phyloP scores from a whole-genome alignment of 2,113 vertebrate genomes.

The Micromys minutus region DNA sequence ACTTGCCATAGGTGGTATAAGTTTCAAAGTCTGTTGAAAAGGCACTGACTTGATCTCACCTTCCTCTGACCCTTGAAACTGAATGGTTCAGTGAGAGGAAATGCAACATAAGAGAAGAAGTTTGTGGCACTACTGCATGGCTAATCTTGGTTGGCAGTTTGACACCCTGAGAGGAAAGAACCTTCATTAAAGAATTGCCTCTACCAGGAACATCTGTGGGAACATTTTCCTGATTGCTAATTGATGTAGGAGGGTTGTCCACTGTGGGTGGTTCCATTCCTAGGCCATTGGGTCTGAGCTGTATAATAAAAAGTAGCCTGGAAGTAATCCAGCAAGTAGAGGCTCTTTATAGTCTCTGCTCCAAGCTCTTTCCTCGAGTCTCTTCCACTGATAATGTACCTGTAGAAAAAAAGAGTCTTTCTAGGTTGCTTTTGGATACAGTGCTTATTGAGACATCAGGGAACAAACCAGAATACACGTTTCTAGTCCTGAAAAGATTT shows the following conservation, averaged over 20 bases:
- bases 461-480: neutral
- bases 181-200: neutral
- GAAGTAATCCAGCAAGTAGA: neutral
- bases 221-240: neutral
- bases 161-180: neutral
- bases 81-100: neutral
- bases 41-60: neutral
- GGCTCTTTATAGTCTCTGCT: neutral
- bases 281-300: neutral
- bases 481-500: neutral
- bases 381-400: neutral
- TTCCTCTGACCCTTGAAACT: neutral
- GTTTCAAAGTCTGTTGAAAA: no score
- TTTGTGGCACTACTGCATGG: neutral
- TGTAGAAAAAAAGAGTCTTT: neutral
- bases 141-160: neutral
- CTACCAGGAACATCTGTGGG: neutral
- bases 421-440: neutral
- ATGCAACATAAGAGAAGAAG: neutral
- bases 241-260: neutral
- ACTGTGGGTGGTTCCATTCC: neutral
- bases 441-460: neutral
- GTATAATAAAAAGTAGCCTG: neutral
- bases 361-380: neutral
- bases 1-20: fast-evolving